These are phyloP conservation scores for Hemicentrotus pulcherrimus DNA, from an alignment of 35 echinoderm and acorn worm species.

Conservation along the genomic window DNA sequence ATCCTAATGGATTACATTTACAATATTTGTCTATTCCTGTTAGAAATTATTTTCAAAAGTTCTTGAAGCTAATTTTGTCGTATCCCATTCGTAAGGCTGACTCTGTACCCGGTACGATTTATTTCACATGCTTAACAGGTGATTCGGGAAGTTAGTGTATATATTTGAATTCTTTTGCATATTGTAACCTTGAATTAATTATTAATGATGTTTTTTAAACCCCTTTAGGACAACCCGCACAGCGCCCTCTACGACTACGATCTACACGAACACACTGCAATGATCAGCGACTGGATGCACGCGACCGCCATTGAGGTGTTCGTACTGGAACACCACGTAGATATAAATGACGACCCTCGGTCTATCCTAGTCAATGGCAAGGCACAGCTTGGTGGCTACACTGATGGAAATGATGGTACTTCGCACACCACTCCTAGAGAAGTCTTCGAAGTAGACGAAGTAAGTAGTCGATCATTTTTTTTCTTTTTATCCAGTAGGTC, in stretches of 20 bases:
- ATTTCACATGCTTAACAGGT: too few species aligned
- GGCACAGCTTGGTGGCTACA: not conserved
- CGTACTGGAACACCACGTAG: not conserved
- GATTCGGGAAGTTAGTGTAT: too few species aligned
- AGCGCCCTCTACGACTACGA: constrained; percentile 67
- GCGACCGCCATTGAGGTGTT: not conserved
- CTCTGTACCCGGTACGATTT: too few species aligned
- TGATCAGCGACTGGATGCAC: constrained; percentile 71
- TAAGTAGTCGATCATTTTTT: not conserved
- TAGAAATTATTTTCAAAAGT: too few species aligned
- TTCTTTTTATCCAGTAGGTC: not conserved
- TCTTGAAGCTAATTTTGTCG: too few species aligned
- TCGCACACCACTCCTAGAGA: constrained; percentile 5
- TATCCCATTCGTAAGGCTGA: too few species aligned
- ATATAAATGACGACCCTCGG: not conserved
- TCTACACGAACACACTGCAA: constrained; percentile 57
- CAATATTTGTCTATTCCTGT: too few species aligned
- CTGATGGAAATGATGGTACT: not conserved
- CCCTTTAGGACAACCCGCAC: constrained; percentile 36
- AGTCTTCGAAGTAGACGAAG: constrained; percentile 42
- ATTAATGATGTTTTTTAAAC: too few species aligned
- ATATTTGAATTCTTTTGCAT: too few species aligned
- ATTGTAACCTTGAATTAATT: too few species aligned
- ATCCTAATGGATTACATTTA: too few species aligned
- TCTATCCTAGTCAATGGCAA: not conserved